Evolutionary conservation across 2,888 invertebrate genomes (phyloP).

Genomic region (Drosophila neotestacea): DNA sequence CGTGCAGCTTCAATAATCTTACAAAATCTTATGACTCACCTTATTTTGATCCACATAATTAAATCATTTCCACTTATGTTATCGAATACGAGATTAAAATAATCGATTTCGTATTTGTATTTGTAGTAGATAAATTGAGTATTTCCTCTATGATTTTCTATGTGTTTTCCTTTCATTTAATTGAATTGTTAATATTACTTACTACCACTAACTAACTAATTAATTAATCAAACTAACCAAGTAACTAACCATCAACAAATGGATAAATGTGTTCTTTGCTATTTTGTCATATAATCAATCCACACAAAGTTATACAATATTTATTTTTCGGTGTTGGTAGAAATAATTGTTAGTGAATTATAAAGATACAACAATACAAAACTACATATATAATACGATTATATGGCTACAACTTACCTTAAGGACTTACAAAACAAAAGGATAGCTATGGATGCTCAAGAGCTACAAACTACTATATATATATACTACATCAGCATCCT

Average conservation of each 20-base stretch:
- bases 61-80: slow-evolving; percentile 18
- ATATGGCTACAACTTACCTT: slow-evolving; percentile 24
- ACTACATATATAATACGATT: slow-evolving; percentile 28
- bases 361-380: slow-evolving; percentile 23
- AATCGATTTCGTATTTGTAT: slow-evolving; percentile 36
- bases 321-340: slow-evolving; percentile 81
- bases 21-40: slow-evolving; percentile 46
- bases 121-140: slow-evolving; percentile 62
- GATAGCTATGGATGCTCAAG: slow-evolving; percentile 24
- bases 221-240: slow-evolving; percentile 18
- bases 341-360: slow-evolving; percentile 66
- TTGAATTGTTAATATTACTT: slow-evolving; percentile 46
- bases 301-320: slow-evolving; percentile 62
- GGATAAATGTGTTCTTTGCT: slow-evolving; percentile 77
- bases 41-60: slow-evolving; percentile 44
- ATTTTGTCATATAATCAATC: slow-evolving; percentile 72
- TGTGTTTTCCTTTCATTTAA: slow-evolving; percentile 46
- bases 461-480: slow-evolving; percentile 34
- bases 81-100: not conserved
- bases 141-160: slow-evolving; percentile 39
- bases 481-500: slow-evolving; percentile 25
- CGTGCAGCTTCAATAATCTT: slow-evolving; percentile 61
- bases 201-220: slow-evolving; percentile 52
- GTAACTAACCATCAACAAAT: slow-evolving; percentile 46
- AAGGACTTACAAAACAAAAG: slow-evolving; percentile 10